Evolutionary conservation across 2,888 invertebrate species (phyloP).

Genomic region (Tenthredo notha): DNA sequence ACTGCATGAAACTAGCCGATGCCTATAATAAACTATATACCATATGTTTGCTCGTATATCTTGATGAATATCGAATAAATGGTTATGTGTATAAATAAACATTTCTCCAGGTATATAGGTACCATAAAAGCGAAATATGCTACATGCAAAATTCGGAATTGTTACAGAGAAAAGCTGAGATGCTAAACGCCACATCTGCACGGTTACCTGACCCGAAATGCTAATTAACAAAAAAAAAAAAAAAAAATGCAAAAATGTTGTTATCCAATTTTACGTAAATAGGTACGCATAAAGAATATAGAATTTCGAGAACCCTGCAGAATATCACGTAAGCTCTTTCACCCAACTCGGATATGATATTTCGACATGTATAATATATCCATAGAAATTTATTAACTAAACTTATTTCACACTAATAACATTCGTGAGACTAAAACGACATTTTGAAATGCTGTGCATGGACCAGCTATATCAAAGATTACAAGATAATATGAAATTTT

Average conservation of each 20-base stretch:
- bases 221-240: background rate
- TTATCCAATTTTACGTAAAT: slow-evolving; percentile 44
- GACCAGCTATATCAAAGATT: background rate
- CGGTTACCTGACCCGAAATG: slow-evolving; percentile 38
- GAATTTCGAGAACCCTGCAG: slow-evolving; percentile 13
- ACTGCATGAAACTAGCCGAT: background rate
- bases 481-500: background rate
- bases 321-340: slow-evolving; percentile 37
- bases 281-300: slow-evolving; percentile 23
- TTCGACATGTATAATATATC: background rate
- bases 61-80: background rate
- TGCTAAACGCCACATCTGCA: background rate
- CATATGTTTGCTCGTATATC: background rate
- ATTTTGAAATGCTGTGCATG: background rate
- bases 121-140: background rate
- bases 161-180: background rate
- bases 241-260: background rate
- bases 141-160: slow-evolving; percentile 28
- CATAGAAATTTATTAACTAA: background rate
- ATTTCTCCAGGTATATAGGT: background rate
- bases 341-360: slow-evolving; percentile 18
- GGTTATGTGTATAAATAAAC: background rate
- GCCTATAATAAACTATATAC: background rate
- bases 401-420: background rate
- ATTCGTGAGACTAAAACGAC: background rate